Base-by-base conservation (phyloP, 2,113 vertebrate species). In the Microcebus griseorufus region DNA sequence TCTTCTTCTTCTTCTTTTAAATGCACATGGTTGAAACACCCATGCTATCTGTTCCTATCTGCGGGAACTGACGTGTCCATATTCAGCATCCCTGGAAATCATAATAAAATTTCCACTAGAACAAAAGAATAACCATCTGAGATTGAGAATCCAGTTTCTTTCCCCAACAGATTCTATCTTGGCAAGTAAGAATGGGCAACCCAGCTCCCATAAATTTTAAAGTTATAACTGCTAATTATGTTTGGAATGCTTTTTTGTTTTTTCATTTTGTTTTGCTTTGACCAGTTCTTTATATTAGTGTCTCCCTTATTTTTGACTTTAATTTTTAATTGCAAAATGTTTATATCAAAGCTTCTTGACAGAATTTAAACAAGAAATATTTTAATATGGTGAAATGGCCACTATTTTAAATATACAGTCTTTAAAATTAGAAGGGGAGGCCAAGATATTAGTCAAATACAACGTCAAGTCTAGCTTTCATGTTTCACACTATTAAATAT, bases 121-220 rank as follows among this genome's bases (percentile, higher is more conserved):
- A 95, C 32, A 97, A 98, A 95, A 53, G 48, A 92, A 97, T 94
- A 97, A 86, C 92, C 96, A 94, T 98, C 69, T 90, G 96, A 98
- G 86, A 98, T 87, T 60, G 93, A 98, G 94, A 97, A 97, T 97
- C 89, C 90, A 95, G 27, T 98, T 97, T 98, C 92, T 95, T 97
- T 98, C 98, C 97, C 94, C 89, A 95, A 90, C 79, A 90, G 42
- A 98, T 98, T 98, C 90, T 98, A 95, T 97, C 96, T 96, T 97
- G 89, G 96, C 96, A 95, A 97, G 93, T 90, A 97, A 97, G 97
- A 98, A 96, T 67, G 93, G 70, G 96, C 95, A 98, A 95, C 67
- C 17, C 69, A 84, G 92, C 96, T 97, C 98, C 96, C 90, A 81
- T 94, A 85, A 96, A 65, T 34, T 97, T 97, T 96, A 69, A 97